Percentiles rank a stretch among this genome's conserved stretches.
These are phyloP conservation scores for Metalampra italica DNA, from an alignment of 2,888 invertebrate genomes.

Conservation along the genomic window DNA sequence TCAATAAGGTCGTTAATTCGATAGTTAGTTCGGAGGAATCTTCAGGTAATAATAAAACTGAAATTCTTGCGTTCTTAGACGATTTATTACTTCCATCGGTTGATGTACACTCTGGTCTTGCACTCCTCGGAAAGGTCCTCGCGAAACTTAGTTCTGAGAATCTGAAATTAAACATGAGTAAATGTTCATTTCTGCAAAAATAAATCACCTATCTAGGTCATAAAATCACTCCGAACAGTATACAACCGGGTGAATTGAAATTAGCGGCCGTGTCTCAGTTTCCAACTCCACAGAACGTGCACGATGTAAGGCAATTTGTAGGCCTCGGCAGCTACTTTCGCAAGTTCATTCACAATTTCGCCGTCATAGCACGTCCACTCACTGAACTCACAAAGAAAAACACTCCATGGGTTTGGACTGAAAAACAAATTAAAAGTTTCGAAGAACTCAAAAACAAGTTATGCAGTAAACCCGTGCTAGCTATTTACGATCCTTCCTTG, in stretches of 20 bases:
- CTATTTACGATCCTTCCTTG: constrained; percentile 21
- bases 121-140: background rate
- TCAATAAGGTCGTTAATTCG: background rate
- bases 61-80: constrained; percentile 3
- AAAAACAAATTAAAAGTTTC: background rate
- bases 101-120: background rate
- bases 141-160: background rate
- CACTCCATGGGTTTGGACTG: background rate
- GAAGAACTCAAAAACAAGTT: background rate
- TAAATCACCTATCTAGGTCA: constrained; percentile 1
- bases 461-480: constrained; percentile 20
- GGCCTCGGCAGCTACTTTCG: constrained; percentile 1
- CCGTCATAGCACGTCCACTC: background rate
- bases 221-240: background rate
- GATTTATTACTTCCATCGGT: constrained; percentile 1
- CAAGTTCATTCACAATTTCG: constrained; percentile 4
- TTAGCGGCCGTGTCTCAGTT: background rate
- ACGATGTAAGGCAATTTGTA: background rate
- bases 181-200: constrained; percentile 1
- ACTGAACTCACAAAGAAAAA: background rate
- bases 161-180: constrained; percentile 3
- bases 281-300: background rate
- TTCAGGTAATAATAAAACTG: too few relatives aligned
- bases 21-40: background rate
- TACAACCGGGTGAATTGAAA: constrained; percentile 1